A percentile compares a stretch with the other conserved stretches of the same genome.
These are phyloP conservation scores for Melanargia galathea DNA, from an alignment of 2,888 invertebrate genomes.

Conservation along the genomic window DNA sequence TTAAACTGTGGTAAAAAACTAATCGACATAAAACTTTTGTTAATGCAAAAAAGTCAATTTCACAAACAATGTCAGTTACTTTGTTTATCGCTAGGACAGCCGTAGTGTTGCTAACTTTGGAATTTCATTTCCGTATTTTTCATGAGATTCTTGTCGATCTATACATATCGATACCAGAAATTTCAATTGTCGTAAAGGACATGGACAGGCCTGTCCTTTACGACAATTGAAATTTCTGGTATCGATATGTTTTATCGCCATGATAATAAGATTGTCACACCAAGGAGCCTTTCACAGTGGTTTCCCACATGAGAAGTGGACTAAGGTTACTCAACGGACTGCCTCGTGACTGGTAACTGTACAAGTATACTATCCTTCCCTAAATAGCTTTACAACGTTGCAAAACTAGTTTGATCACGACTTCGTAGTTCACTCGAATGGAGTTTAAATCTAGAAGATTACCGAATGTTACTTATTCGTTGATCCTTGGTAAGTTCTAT, in stretches of 20 bases:
- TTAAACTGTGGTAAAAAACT: too few species aligned
- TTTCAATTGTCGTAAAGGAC: too few species aligned
- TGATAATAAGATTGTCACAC: constrained; percentile 8
- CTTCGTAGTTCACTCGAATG: background rate
- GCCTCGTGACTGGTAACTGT: constrained; percentile 29
- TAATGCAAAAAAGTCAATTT: too few species aligned
- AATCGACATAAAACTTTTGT: too few species aligned
- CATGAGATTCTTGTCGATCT: too few species aligned
- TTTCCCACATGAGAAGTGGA: constrained; percentile 39
- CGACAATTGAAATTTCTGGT: too few species aligned
- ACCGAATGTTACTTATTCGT: background rate
- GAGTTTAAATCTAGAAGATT: constrained; percentile 7
- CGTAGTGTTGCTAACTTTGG: too few species aligned
- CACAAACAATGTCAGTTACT: too few species aligned
- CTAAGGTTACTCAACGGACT: constrained; percentile 40
- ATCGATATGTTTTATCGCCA: background rate
- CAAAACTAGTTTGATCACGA: constrained; percentile 26
- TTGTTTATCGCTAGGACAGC: too few species aligned
- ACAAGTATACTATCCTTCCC: constrained; percentile 26
- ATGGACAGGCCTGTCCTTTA: too few species aligned
- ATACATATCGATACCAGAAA: too few species aligned
- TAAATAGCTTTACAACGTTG: constrained; percentile 20
- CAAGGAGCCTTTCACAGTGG: constrained; percentile 39
- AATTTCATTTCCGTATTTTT: too few species aligned
- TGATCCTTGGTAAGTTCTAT: background rate